phyloP scores from a whole-genome alignment of 2,888 invertebrate genomes.

The Nomada flava region DNA sequence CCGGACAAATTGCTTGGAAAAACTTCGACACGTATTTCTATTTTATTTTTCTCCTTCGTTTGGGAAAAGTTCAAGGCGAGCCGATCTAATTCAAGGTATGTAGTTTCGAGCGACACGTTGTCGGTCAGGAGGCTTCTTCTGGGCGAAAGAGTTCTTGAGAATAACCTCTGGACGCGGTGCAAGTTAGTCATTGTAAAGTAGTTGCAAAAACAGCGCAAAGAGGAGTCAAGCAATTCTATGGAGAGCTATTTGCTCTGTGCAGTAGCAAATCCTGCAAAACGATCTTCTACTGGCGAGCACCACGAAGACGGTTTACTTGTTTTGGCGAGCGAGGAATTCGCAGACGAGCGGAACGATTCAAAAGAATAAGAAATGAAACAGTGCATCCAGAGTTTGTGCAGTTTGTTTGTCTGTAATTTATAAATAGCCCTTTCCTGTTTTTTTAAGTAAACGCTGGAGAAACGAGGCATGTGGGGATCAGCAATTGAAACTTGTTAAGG shows the following conservation, averaged over 20 bases:
- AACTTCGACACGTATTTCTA: not conserved
- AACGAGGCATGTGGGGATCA: too few species aligned
- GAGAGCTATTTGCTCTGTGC: slow-evolving; percentile 46
- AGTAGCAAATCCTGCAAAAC: slow-evolving; percentile 44
- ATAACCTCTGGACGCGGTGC: slow-evolving; percentile 15
- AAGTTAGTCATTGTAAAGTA: slow-evolving; percentile 4
- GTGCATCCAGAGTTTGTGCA: not conserved
- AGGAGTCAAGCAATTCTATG: slow-evolving; percentile 36
- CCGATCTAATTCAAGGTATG: slow-evolving; percentile 14
- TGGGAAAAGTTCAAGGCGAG: not conserved
- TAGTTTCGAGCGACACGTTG: slow-evolving; percentile 30
- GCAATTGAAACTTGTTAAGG: too few species aligned
- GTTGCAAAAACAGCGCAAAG: slow-evolving; percentile 40
- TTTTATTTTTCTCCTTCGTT: slow-evolving; percentile 7
- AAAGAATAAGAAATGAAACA: not conserved
- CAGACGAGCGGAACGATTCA: not conserved
- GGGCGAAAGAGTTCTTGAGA: slow-evolving; percentile 15
- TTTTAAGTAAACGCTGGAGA: too few species aligned
- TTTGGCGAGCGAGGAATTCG: slow-evolving; percentile 14
- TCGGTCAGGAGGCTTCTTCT: slow-evolving; percentile 17
- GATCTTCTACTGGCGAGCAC: slow-evolving; percentile 37
- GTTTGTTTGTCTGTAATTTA: not conserved
- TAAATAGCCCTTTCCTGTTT: too few species aligned
- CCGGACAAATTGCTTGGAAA: not conserved
- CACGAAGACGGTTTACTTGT: slow-evolving; percentile 29